Percentiles rank a stretch among this genome's conserved stretches.
These are phyloP conservation scores for Ganaspis sp. DNA, from an alignment of 1,140 invertebrate genomes.

Conservation along the genomic window DNA sequence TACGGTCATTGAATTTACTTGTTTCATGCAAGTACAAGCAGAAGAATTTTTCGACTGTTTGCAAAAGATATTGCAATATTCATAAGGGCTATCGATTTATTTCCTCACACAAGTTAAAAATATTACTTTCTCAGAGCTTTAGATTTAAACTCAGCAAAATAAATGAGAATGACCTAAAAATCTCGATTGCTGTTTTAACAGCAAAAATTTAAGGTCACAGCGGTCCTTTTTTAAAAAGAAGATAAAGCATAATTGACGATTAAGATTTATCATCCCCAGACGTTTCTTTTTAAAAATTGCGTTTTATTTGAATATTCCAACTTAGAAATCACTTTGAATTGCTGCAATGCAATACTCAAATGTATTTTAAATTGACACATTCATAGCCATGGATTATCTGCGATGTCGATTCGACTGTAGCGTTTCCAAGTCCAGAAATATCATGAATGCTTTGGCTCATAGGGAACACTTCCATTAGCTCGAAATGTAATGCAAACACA, in stretches of 20 bases:
- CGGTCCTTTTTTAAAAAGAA: neutral
- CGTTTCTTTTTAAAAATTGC: neutral
- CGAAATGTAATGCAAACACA: constrained; percentile 56
- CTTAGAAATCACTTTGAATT: neutral
- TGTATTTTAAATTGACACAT: constrained; percentile 52
- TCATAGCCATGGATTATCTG: constrained; percentile 54
- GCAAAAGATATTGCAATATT: constrained; percentile 40
- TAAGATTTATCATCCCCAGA: too few relatives aligned
- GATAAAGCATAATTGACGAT: neutral
- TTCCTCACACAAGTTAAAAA: constrained; percentile 8
- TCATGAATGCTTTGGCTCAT: constrained; percentile 53
- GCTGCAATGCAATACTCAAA: neutral
- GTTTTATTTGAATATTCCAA: neutral
- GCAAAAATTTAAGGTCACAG: neutral
- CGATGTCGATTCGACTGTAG: constrained; percentile 53
- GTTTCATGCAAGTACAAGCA: neutral
- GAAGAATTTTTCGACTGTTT: neutral
- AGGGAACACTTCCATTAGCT: constrained; percentile 58
- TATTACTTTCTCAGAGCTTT: neutral
- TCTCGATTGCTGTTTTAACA: neutral
- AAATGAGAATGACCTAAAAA: constrained; percentile 9
- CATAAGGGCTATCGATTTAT: constrained; percentile 8
- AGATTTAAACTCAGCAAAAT: neutral
- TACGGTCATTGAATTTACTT: neutral
- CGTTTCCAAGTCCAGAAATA: constrained; percentile 61